Evolutionary conservation across 2,797 vertebrate genomes (phyloP).

Genomic region (Pteronotus mesoamericanus): DNA sequence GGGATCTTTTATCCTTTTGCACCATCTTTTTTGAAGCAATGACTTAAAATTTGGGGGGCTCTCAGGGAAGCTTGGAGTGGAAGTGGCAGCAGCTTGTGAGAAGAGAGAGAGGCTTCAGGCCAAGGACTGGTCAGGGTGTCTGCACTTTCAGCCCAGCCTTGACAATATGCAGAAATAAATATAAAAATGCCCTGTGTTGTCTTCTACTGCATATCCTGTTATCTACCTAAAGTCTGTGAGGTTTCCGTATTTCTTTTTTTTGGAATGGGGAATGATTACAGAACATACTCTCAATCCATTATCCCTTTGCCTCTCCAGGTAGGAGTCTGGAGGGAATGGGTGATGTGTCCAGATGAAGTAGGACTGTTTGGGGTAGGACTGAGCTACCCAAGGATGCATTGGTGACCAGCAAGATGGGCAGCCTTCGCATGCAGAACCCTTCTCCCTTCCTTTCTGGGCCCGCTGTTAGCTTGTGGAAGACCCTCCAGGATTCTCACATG

Average conservation of each 20-base stretch:
- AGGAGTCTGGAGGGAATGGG: background rate
- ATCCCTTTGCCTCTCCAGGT: background rate
- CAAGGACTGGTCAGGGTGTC: background rate
- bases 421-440: background rate
- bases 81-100: background rate
- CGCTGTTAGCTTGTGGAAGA: background rate
- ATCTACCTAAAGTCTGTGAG: background rate
- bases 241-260: background rate
- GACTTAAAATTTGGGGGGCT: background rate
- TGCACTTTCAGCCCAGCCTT: background rate
- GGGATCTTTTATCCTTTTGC: background rate
- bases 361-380: background rate
- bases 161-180: background rate
- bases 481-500: background rate
- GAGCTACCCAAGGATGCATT: background rate
- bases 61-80: background rate
- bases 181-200: background rate
- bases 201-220: background rate
- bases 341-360: background rate
- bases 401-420: background rate
- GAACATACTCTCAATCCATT: background rate
- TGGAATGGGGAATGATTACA: too few species aligned
- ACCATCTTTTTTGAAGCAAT: background rate
- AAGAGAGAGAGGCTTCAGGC: background rate
- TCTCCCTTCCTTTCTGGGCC: background rate